Conservation (phyloP, 1,140 invertebrate genomes). For the Metopolophium dirhodum region DNA sequence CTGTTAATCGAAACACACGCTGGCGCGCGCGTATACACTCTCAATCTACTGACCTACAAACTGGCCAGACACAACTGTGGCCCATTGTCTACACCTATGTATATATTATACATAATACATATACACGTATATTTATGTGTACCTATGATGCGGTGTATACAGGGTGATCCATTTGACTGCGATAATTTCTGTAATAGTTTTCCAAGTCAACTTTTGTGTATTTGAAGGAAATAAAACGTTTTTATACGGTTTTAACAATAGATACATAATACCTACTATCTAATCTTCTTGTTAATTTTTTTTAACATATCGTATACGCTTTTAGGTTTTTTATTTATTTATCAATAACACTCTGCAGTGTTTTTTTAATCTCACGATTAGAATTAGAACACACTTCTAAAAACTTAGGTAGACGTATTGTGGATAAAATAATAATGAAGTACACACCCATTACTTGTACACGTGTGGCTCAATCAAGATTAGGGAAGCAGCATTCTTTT, state of each 20-base stretch:
- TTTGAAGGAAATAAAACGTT: background rate
- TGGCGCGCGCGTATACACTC: background rate
- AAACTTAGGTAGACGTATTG: background rate
- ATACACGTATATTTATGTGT: background rate
- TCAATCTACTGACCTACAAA: slow-evolving; percentile 56
- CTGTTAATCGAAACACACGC: slow-evolving; percentile 50
- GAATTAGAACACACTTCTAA: background rate
- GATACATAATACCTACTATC: background rate
- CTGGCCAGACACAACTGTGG: slow-evolving; percentile 34
- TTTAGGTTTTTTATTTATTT: too few relatives aligned
- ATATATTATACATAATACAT: background rate
- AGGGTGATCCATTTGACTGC: background rate
- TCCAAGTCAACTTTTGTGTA: background rate
- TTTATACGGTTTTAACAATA: background rate
- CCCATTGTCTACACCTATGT: slow-evolving; percentile 24
- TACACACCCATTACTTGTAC: background rate
- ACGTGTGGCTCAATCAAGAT: background rate
- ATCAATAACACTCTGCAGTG: background rate
- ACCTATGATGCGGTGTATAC: background rate
- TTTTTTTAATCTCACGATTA: background rate
- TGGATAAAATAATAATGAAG: background rate
- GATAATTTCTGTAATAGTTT: background rate
- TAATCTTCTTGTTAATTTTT: background rate
- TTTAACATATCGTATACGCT: too few relatives aligned
- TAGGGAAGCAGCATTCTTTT: background rate